Base-by-base conservation (phyloP, 2,888 invertebrate genomes). In the Rhogogaster chlorosoma region DNA sequence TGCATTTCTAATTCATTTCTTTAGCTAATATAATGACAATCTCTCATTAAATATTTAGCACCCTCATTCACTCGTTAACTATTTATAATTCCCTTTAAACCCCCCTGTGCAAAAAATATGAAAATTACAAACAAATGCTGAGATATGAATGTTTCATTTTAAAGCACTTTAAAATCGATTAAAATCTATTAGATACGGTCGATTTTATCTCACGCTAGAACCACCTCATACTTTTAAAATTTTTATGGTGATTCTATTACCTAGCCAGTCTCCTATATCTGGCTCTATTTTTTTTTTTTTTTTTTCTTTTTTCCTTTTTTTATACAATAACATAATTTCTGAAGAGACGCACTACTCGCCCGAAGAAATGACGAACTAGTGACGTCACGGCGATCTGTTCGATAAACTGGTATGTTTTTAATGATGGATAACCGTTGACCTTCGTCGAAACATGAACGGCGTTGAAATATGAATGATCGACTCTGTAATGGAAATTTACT, bases 351-450 rank as follows among this genome's bases (percentile, higher is more conserved):
- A n/a, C 7, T 53, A n/a, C n/a, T 53, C 7, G 6, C 7, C n/a
- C n/a, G n/a, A 53, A 53, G 53, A n/a, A n/a, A 53, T 53, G 18
- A 7, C 53, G 18, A 53, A 53, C 53, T 53, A n/a, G 53, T 53
- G n/a, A 53, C 53, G n/a, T 53, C n/a, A 53, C 7, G n/a, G 7
- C 53, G 53, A 53, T 53, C n/a, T 1, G n/a, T 10, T n/a, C 7
- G 6, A 53, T n/a, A n/a, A 67, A 32, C 12, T 18, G 15, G 10
- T 6, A 18, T 67, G 29, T 32, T 67, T 10, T 67, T 32, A 18
- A 3, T 32, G 18, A 67, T 67, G 0, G 67, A 67, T 67, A 67
- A 67, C 67, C 67, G 32, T 67, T 67, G 67, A 67, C 67, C 67
- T 6, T n/a, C n/a, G 26, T 26, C 26, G 15, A 67, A 67, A 67